Evolutionary conservation across 2,888 invertebrate genomes (phyloP), one percentile per base, ranked within the genome.

Genomic region (Spialia ferax): DNA sequence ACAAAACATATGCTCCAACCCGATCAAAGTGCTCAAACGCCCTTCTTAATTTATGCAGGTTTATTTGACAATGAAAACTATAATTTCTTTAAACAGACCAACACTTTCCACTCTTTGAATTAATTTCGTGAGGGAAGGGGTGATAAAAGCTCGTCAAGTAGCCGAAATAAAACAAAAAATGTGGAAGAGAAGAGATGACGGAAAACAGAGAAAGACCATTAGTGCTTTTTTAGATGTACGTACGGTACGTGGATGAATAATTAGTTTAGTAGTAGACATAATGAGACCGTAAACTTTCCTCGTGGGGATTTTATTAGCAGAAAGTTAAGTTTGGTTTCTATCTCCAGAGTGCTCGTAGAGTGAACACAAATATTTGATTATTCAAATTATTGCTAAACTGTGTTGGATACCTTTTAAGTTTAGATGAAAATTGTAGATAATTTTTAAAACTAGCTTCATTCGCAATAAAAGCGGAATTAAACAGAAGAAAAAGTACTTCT

Each of bases 141-240:
- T 50, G 35, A 57, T 64, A 57, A 50, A 57, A 64, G 64, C 48
- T 23, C 18, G 57, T 54, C n/a, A 54, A 60, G 60, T 65, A 69
- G 73, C 71, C 65, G 70, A 68, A 70, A 70, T 67, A 71, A 71
- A 75, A 73, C 78, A 70, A 73, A 77, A 77, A 74, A 73, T 78
- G 80, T 79, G 0, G 10, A 29, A 45, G 63, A 63, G 22, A 26
- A 54, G 54, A 38, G 81, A 79, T 79, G 79, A 70, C 77, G 76
- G 76, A 71, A 72, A 79, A 85, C 84, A 86, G 79, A 81, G 82
- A 79, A 86, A 82, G 76, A 74, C 82, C 85, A 87, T 88, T 88
- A 85, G 78, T 68, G 71, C 69, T 20, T 20, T 48, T 48, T 7
- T 2, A 3, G 3, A n/a, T 0, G 4, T n/a, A n/a, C 4, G n/a